These are phyloP conservation scores for Calephelis perditalis DNA, from an alignment of 2,888 invertebrate genomes.

Conservation along the genomic window DNA sequence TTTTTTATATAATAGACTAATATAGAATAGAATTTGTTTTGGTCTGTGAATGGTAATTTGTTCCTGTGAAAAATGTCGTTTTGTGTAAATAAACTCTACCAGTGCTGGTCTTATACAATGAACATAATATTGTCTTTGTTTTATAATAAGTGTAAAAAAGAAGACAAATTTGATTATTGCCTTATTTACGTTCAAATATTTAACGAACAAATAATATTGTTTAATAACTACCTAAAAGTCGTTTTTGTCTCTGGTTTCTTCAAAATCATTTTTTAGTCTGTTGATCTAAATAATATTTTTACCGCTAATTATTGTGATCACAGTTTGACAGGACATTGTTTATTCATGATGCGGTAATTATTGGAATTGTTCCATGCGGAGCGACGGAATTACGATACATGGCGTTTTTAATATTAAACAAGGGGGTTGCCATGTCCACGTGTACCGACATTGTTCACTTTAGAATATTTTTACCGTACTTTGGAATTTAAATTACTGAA, in stretches of 20 bases:
- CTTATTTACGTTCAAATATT: no score
- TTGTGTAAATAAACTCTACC: no score
- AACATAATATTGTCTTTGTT: no score
- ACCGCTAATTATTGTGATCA: constrained; percentile 33
- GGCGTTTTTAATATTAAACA: constrained; percentile 34
- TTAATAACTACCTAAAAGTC: no score
- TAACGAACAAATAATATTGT: no score
- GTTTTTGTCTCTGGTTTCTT: constrained; percentile 15
- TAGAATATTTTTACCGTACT: constrained; percentile 3
- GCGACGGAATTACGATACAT: constrained; percentile 41
- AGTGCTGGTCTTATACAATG: no score
- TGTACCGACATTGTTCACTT: constrained; percentile 9
- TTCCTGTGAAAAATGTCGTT: no score
- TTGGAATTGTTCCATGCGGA: constrained; percentile 45
- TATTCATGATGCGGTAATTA: constrained; percentile 61
- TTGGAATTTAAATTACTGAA: not conserved
- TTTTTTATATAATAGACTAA: no score
- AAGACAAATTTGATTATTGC: no score
- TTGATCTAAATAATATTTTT: constrained; percentile 10
- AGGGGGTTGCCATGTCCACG: constrained; percentile 22
- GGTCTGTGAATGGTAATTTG: no score
- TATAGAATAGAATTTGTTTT: no score
- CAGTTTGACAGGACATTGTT: constrained; percentile 52
- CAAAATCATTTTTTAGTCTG: not conserved
- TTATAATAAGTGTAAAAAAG: no score